Conservation (phyloP, 2,113 vertebrate species). For the Fregata magnificens region DNA sequence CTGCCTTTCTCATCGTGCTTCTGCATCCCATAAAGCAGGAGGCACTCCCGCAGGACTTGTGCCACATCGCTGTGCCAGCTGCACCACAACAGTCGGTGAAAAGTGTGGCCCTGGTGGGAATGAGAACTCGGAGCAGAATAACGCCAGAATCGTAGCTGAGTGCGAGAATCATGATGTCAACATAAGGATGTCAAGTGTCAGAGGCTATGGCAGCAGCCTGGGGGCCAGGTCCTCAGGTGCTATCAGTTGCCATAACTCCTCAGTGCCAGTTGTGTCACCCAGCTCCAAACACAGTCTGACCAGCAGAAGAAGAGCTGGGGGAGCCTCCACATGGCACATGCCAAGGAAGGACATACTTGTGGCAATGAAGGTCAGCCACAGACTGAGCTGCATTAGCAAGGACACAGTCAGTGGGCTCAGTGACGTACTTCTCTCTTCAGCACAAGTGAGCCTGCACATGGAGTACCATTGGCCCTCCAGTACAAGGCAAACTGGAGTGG, state of each 20-base stretch:
- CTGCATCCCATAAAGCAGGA: neutral
- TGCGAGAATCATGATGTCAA: neutral
- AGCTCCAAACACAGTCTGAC: neutral
- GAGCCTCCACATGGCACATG: neutral
- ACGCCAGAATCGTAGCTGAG: neutral
- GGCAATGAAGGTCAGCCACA: neutral
- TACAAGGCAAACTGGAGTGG: neutral
- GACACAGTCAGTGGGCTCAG: neutral
- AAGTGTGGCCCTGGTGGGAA: neutral
- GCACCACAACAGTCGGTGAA: neutral
- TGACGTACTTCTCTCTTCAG: neutral
- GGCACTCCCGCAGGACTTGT: neutral
- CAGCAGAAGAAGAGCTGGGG: neutral
- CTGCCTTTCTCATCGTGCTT: neutral
- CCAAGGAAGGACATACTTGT: neutral
- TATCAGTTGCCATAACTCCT: neutral
- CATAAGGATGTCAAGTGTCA: neutral
- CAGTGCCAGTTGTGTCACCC: neutral
- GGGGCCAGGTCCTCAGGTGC: neutral
- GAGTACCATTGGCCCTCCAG: neutral
- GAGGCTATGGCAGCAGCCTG: neutral
- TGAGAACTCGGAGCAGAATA: neutral
- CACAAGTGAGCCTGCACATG: neutral
- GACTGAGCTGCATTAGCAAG: rapidly evolving
- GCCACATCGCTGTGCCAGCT: neutral